Percentiles rank a stretch among this genome's conserved stretches.
These are phyloP conservation scores for Orthonevra nobilis DNA, from an alignment of 2,888 invertebrate species.

Conservation along the genomic window DNA sequence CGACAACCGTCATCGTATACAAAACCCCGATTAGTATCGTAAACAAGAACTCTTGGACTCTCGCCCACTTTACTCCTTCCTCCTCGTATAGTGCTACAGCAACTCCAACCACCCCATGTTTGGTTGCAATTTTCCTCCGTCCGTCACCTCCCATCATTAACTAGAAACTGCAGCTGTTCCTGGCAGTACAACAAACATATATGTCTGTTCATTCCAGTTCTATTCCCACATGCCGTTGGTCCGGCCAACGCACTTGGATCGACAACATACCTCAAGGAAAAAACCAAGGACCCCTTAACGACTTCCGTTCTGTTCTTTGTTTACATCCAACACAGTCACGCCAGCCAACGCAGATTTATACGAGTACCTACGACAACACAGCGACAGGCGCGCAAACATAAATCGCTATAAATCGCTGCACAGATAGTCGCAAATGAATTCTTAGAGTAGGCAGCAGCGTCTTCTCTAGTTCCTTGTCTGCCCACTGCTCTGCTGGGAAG, in stretches of 20 bases:
- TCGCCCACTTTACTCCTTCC: constrained; percentile 62
- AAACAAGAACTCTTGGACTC: constrained; percentile 62
- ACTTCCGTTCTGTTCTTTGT: constrained; percentile 69
- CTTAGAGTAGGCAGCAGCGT: constrained; percentile 55
- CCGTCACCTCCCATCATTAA: background rate
- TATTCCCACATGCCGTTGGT: constrained; percentile 56
- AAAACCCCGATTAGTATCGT: constrained; percentile 66
- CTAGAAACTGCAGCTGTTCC: constrained; percentile 66
- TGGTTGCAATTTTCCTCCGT: constrained; percentile 5
- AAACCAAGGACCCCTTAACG: constrained; percentile 69
- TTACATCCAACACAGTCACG: constrained; percentile 50
- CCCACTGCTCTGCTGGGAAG: constrained; percentile 12
- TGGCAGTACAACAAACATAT: constrained; percentile 35
- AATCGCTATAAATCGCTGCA: constrained; percentile 60
- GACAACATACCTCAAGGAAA: constrained; percentile 6
- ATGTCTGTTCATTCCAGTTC: no score
- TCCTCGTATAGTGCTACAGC: no score
- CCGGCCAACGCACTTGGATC: constrained; percentile 62
- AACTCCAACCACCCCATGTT: no score
- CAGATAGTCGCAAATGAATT: constrained; percentile 66
- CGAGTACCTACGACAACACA: constrained; percentile 41
- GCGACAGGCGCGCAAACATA: constrained; percentile 55
- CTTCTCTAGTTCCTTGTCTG: constrained; percentile 37
- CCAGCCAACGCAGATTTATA: constrained; percentile 62
- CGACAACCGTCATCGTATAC: no score